Evolutionary conservation across 37 sponge, comb jelly and placozoan genomes (phyloP).

Genomic region (Diacarnus erythraeanus): DNA sequence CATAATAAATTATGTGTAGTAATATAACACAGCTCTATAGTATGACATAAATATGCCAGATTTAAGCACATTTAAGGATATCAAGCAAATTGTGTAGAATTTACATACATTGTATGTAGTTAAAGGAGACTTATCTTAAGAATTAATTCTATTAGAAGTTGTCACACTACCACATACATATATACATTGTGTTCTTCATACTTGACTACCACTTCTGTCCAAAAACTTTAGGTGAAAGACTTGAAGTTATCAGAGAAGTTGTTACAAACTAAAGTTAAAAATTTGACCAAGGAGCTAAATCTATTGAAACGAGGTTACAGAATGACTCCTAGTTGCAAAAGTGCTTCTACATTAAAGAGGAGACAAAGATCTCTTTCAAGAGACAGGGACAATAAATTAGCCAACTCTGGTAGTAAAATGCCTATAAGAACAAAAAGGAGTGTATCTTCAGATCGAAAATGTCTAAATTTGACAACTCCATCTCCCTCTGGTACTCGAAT

Average conservation of each 20-base stretch:
- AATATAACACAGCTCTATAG: no score
- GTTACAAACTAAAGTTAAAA: slow-evolving; percentile 68
- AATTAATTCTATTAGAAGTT: no score
- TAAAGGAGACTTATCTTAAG: no score
- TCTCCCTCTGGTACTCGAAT: slow-evolving; percentile 15
- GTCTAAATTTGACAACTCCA: neutral
- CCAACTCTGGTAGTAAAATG: neutral
- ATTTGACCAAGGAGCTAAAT: slow-evolving; percentile 84
- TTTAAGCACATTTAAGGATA: no score
- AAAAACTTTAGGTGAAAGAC: slow-evolving; percentile 83
- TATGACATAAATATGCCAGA: no score
- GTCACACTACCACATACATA: no score
- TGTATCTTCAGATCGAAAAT: neutral
- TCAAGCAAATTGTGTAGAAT: no score
- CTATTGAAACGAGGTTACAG: slow-evolving; percentile 45
- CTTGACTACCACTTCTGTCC: no score
- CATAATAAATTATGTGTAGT: no score
- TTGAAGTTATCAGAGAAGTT: slow-evolving; percentile 68
- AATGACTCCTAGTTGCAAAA: neutral
- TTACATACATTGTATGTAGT: no score
- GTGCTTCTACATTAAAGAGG: neutral
- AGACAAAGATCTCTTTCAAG: neutral
- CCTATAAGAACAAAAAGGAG: neutral
- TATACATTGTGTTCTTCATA: no score
- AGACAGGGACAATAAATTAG: no score